phyloP scores from a whole-genome alignment of 2,113 vertebrate genomes.

The Oryzias celebensis region DNA sequence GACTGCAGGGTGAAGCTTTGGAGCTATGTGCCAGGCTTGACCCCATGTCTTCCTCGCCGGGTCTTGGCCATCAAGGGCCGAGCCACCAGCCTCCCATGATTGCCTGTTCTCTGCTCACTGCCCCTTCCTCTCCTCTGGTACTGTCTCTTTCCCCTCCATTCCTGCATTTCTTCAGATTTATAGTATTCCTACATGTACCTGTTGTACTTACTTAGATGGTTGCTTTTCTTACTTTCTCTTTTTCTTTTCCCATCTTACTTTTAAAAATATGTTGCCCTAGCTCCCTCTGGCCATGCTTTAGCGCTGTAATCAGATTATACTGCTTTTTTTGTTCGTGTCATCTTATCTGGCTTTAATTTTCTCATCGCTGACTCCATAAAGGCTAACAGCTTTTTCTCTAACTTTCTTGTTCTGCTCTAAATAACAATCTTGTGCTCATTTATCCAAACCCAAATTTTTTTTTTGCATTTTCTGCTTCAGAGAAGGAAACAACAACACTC shows the following conservation, averaged over 20 bases:
- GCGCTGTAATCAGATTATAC: no score
- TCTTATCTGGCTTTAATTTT: background rate
- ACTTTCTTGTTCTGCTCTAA: constrained; percentile 6
- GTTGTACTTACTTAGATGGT: constrained; percentile 3
- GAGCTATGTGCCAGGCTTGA: constrained; percentile 97
- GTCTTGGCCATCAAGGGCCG: constrained; percentile 99
- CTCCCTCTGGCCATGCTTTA: no score
- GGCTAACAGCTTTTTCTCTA: background rate
- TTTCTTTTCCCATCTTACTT: background rate
- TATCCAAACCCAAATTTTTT: background rate
- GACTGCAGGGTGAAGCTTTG: constrained; percentile 99
- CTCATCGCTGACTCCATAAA: background rate
- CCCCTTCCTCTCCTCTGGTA: constrained; percentile 59
- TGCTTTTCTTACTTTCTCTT: background rate
- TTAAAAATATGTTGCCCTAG: background rate
- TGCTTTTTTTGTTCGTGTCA: background rate
- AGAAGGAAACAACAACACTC: no score
- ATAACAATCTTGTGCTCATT: background rate
- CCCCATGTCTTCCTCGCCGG: constrained; percentile 95
- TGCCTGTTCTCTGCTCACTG: constrained; percentile 61
- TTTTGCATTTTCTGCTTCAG: no score
- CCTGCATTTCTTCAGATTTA: constrained; percentile 17
- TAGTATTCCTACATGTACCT: background rate
- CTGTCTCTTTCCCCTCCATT: constrained; percentile 62
- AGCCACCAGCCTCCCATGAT: constrained; percentile 97